phyloP scores from a whole-genome alignment of 2,888 invertebrate species.

The Metellina segmentata region DNA sequence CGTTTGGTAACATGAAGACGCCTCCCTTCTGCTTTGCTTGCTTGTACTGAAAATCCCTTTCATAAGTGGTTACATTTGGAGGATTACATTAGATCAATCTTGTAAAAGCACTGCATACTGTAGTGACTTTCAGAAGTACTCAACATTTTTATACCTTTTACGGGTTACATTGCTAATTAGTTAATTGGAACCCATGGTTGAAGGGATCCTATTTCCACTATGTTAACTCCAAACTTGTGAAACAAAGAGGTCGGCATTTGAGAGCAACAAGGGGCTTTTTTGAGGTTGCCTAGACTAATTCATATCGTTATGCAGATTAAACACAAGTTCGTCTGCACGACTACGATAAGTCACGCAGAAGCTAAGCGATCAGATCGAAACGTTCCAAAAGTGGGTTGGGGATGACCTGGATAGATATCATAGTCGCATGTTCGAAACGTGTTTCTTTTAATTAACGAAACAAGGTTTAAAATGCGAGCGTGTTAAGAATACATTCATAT shows the following conservation, averaged over 20 bases:
- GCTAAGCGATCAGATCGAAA: neutral
- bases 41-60: no score
- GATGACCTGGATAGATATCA: neutral
- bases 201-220: neutral
- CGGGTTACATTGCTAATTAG: neutral
- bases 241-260: neutral
- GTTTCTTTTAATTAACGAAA: neutral
- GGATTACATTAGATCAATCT: no score
- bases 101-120: no score
- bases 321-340: neutral
- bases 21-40: no score
- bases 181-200: neutral
- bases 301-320: neutral
- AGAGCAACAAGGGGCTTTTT: neutral
- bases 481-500: neutral
- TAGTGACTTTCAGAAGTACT: no score
- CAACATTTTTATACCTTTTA: neutral
- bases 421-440: neutral
- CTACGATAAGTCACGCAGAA: neutral
- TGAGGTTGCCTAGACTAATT: neutral
- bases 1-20: no score
- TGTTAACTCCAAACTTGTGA: neutral
- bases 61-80: no score
- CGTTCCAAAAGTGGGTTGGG: neutral
- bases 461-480: neutral